Base-by-base conservation (phyloP, 2,888 invertebrate genomes). In the Lepetodrilus schrolli region DNA sequence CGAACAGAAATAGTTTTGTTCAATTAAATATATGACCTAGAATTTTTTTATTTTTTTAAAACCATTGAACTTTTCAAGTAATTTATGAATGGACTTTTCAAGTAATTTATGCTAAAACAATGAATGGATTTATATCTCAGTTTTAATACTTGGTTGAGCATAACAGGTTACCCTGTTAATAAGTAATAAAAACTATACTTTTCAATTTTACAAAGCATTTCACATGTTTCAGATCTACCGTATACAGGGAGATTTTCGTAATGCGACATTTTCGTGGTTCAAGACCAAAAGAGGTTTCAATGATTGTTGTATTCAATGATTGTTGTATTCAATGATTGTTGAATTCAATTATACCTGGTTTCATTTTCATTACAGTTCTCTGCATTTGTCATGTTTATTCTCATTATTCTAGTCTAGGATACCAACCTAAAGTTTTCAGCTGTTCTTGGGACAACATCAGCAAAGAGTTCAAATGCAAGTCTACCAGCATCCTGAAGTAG, bases 391-490 rank as follows among this genome's bases (percentile, higher is more conserved):
- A n/a, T n/a, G n/a, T n/a, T n/a, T n/a, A n/a, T n/a, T 17, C 4
- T 2, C 13, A 5, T 34, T 49, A 38, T 49, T 34, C 23, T 13
- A n/a, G n/a, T 73, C 68, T 38, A 13, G 47, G 34, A 26, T 13
- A 58, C 50, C 50, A 82, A 91, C 91, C 92, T 89, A 87, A 98
- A 98, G 91, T 98, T 99, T 92, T 99, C 98, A 81, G 97, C 97
- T 0, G 98, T 97, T 92, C 96, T 96, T 2, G 98, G 98, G 2
- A 97, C 97, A 10, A 96, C 95, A 92, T 99, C 98, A 17, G 98
- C 96, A 92, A 96, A 99, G 26, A 99, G 91, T 91, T 99, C 99
- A 91, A 99, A 96, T 85, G 98, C 96, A 94, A 99, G 97, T 76
- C 98, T 93, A 0, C 99, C 99, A 83, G 98, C 96, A 93, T 98